Conservation (phyloP, 2,797 vertebrate genomes). For the Lepus oiostolus region DNA sequence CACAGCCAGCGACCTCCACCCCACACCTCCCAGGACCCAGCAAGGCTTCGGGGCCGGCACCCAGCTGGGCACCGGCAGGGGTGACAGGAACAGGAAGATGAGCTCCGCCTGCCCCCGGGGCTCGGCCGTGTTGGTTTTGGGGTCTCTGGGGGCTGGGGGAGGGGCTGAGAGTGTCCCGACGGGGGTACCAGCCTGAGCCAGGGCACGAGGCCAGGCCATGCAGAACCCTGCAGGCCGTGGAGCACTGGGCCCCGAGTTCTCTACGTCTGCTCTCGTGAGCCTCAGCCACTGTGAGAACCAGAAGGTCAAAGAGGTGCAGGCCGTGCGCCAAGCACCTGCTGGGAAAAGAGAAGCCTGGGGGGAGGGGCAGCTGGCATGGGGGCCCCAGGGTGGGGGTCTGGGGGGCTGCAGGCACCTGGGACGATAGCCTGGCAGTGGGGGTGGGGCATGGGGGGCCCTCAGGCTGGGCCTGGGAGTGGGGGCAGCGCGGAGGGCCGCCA, state of each 20-base stretch:
- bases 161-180: too few species aligned
- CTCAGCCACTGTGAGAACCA: neutral
- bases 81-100: neutral
- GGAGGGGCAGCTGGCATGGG: too few species aligned
- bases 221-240: neutral
- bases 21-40: neutral
- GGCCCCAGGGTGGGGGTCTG: neutral
- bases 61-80: neutral
- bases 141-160: neutral
- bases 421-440: too few species aligned
- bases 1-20: neutral
- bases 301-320: neutral
- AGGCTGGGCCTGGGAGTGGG: too few species aligned
- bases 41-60: neutral
- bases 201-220: neutral
- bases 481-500: too few species aligned
- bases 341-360: neutral
- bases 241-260: fast-evolving
- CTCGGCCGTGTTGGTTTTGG: neutral
- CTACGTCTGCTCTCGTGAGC: neutral
- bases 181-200: neutral
- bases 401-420: neutral
- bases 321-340: neutral
- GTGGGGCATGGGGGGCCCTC: too few species aligned
- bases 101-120: neutral